Conservation (phyloP, 2,797 vertebrate genomes). For the Pantherophis alleghaniensis region DNA sequence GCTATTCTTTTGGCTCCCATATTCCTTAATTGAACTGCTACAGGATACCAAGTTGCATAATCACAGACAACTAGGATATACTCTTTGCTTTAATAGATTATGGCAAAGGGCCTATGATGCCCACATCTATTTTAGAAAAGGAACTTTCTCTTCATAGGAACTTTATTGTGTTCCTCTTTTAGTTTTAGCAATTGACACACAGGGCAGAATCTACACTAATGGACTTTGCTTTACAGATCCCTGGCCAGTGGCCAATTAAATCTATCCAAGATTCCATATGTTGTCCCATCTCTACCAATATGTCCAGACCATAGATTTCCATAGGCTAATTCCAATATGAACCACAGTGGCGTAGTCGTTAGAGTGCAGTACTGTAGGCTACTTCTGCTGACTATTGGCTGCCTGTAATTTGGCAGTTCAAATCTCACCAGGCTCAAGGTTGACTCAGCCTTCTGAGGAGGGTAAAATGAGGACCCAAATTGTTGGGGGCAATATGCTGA, state of each 20-base stretch:
- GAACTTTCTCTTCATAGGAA: neutral
- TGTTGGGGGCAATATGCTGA: too few relatives aligned
- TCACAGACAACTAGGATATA: neutral
- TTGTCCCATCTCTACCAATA: too few relatives aligned
- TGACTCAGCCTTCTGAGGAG: too few relatives aligned
- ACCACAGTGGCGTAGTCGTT: too few relatives aligned
- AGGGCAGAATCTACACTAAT: neutral
- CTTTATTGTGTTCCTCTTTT: neutral
- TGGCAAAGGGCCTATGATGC: neutral
- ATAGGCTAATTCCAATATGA: too few relatives aligned
- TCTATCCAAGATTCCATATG: neutral
- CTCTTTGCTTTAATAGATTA: neutral
- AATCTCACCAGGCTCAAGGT: too few relatives aligned
- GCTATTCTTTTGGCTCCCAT: neutral
- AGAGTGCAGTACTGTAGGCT: too few relatives aligned
- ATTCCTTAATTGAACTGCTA: neutral
- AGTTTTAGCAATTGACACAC: neutral
- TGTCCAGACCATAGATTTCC: too few relatives aligned
- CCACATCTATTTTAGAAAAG: neutral
- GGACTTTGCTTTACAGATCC: too few relatives aligned
- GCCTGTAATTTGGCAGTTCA: too few relatives aligned
- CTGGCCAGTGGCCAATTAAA: neutral
- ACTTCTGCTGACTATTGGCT: too few relatives aligned
- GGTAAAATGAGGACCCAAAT: too few relatives aligned
- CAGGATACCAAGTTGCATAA: neutral